A percentile compares a stretch with the other conserved stretches of the same genome.
Conservation (phyloP, 2,888 invertebrate species). For the Lampropteryx suffumata region DNA sequence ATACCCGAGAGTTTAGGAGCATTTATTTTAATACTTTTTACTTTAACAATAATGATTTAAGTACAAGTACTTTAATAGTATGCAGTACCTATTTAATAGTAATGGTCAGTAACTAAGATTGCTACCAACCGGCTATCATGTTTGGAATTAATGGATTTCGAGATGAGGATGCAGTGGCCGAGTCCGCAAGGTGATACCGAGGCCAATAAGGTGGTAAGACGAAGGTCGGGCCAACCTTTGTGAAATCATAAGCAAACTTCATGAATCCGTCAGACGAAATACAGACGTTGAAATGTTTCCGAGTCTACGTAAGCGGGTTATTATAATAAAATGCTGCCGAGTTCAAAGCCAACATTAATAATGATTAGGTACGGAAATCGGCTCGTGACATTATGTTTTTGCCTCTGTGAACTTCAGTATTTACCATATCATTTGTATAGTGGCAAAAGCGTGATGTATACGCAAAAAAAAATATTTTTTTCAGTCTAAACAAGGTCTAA, state of each 20-base stretch:
- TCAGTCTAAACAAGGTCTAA: too few species aligned
- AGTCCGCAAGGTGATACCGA: neutral
- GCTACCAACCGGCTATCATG: neutral
- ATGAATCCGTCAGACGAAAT: conserved; percentile 17
- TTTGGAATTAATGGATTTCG: neutral
- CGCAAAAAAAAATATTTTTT: too few species aligned
- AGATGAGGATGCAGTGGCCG: conserved; percentile 9
- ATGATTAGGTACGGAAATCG: neutral
- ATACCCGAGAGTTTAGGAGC: too few species aligned
- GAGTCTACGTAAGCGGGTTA: neutral
- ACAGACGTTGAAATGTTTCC: neutral
- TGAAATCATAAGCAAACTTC: conserved; percentile 19
- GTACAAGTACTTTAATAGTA: too few species aligned
- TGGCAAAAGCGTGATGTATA: too few species aligned
- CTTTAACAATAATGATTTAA: too few species aligned
- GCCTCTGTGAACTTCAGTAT: neutral
- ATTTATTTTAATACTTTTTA: too few species aligned
- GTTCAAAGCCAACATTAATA: neutral
- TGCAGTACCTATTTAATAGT: too few species aligned
- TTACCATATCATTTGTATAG: too few species aligned
- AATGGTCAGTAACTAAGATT: neutral
- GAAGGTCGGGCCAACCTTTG: conserved; percentile 27
- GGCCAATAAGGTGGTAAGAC: conserved; percentile 9
- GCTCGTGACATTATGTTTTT: too few species aligned
- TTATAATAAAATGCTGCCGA: neutral